Evolutionary conservation across 1,140 invertebrate genomes (phyloP).

Genomic region (Brachystomella parvula): DNA sequence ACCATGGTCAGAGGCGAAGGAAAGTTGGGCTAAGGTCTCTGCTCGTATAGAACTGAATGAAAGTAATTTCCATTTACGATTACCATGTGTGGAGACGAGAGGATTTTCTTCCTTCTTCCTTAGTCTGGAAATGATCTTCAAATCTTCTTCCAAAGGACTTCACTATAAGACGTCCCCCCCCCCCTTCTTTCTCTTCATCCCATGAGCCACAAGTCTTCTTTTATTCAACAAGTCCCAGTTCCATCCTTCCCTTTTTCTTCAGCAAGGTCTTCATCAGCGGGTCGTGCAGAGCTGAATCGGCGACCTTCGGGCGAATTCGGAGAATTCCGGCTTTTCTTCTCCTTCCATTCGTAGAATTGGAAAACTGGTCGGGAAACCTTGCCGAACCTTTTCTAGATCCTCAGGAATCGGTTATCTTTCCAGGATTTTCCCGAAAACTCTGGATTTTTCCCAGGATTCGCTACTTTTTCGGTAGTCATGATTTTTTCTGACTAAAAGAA

Average conservation of each 20-base stretch:
- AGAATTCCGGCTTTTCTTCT: slow-evolving; percentile 1
- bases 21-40: slow-evolving; percentile 2
- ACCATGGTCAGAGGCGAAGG: not conserved
- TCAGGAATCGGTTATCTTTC: too few relatives aligned
- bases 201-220: slow-evolving; percentile 6
- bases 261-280: not conserved
- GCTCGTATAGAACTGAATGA: not conserved
- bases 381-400: too few relatives aligned
- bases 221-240: slow-evolving; percentile 3
- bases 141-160: too few relatives aligned
- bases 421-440: too few relatives aligned
- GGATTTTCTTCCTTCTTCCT: not conserved
- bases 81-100: slow-evolving; percentile 2
- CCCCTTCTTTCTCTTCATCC: not conserved
- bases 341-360: not conserved
- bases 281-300: not conserved
- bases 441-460: too few relatives aligned
- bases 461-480: too few relatives aligned
- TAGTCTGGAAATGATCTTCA: too few relatives aligned
- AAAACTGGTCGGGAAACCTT: too few relatives aligned
- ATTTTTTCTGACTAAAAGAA: too few relatives aligned
- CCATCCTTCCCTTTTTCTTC: not conserved
- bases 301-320: too few relatives aligned
- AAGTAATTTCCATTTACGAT: slow-evolving; percentile 12
- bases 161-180: too few relatives aligned